Percentiles rank a stretch among this genome's conserved stretches.
Conservation (phyloP, 2,888 invertebrate genomes). For the Zelleria hepariella region DNA sequence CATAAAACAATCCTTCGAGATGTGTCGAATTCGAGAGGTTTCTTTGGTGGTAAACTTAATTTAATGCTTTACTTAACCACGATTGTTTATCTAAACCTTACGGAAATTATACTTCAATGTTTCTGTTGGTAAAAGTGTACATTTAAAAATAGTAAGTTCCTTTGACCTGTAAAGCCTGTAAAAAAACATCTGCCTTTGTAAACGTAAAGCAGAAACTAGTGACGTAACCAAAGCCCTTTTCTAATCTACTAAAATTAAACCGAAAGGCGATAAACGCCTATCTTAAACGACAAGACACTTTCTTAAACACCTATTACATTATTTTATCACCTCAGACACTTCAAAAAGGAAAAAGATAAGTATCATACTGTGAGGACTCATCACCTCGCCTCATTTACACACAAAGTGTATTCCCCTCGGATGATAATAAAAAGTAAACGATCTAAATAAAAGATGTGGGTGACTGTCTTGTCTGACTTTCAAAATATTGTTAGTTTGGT, state of each 20-base stretch:
- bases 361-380: background rate
- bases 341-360: background rate
- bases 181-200: no score
- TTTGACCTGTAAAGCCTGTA: no score
- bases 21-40: no score
- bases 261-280: background rate
- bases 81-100: no score
- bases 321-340: background rate
- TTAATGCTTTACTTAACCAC: no score
- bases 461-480: background rate
- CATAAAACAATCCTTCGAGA: no score
- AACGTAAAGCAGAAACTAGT: no score
- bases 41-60: no score
- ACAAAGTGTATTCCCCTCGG: background rate
- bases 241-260: background rate
- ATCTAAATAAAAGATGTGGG: background rate
- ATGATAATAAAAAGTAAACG: background rate
- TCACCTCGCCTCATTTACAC: background rate
- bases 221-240: no score
- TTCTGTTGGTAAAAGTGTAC: no score
- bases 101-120: no score
- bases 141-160: no score
- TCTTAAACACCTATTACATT: background rate
- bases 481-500: background rate
- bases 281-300: background rate